A percentile compares a stretch with the other conserved stretches of the same genome.
Evolutionary conservation across 1,140 invertebrate genomes (phyloP).

Genomic region (Gryllus bimaculatus): DNA sequence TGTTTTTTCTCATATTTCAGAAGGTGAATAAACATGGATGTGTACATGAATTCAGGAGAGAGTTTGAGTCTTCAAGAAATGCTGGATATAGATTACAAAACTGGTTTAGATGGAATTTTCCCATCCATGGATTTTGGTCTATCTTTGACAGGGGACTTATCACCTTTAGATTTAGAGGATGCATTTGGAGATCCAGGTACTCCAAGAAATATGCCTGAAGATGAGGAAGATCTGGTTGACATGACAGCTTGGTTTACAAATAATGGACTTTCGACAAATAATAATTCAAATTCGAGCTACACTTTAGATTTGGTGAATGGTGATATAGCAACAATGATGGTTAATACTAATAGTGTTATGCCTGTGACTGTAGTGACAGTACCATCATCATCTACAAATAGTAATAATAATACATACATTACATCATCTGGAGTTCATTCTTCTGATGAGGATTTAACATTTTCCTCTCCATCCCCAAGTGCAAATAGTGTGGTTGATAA

Average conservation of each 20-base stretch:
- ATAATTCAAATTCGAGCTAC: conserved; percentile 33
- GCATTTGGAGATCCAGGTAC: conserved; percentile 11
- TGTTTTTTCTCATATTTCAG: conserved; percentile 14
- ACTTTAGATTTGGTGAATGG: conserved; percentile 62
- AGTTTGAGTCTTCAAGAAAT: conserved; percentile 58
- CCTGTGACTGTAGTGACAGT: conserved; percentile 36
- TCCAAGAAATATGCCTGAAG: background rate
- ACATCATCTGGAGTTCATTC: background rate
- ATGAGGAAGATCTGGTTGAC: conserved; percentile 11
- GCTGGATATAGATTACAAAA: conserved; percentile 72
- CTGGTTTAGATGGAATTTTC: conserved; percentile 65
- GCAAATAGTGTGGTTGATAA: background rate
- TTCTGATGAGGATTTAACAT: background rate
- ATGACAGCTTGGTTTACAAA: conserved; percentile 25
- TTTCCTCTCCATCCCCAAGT: conserved; percentile 7
- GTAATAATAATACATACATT: background rate
- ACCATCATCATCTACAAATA: conserved; percentile 8
- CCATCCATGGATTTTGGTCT: conserved; percentile 37
- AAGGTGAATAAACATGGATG: conserved; percentile 38
- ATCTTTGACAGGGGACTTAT: conserved; percentile 13
- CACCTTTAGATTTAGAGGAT: conserved; percentile 18
- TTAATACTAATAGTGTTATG: conserved; percentile 66
- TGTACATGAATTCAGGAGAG: conserved; percentile 42
- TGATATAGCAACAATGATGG: conserved; percentile 61
- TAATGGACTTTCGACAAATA: conserved; percentile 12